phyloP scores from a whole-genome alignment of 2,113 vertebrate species.

The Megaleporinus macrocephalus region DNA sequence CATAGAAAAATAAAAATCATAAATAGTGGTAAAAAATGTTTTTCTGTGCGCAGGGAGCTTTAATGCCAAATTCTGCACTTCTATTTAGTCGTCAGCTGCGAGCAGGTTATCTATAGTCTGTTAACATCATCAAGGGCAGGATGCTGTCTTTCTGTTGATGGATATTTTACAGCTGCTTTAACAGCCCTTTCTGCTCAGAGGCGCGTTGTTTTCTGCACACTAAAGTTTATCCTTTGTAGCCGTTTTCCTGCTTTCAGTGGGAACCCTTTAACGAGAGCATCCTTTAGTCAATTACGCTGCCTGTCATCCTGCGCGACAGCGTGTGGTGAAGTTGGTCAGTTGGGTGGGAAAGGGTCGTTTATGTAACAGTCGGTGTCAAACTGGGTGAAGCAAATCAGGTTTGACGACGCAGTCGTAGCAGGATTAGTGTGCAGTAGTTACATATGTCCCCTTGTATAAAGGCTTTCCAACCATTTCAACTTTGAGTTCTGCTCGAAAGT shows the following conservation, averaged over 20 bases:
- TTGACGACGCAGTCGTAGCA: no score
- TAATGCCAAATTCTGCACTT: no score
- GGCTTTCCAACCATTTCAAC: no score
- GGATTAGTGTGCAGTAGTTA: no score
- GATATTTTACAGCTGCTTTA: slow-evolving; percentile 28
- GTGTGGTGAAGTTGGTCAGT: background rate
- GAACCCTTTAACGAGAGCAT: background rate
- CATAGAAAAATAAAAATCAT: no score
- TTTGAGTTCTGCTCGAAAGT: no score
- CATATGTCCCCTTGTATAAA: no score
- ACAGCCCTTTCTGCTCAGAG: background rate
- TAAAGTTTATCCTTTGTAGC: background rate
- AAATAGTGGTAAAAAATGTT: no score
- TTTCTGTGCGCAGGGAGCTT: no score
- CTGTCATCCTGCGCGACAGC: background rate
- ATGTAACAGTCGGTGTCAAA: no score
- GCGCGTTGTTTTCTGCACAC: background rate
- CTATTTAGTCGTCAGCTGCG: no score
- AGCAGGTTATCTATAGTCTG: slow-evolving; percentile 4
- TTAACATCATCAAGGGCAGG: slow-evolving; percentile 4
- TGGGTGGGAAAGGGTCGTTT: background rate
- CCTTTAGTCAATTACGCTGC: background rate
- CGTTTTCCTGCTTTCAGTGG: slow-evolving; percentile 11
- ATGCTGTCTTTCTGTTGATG: background rate
- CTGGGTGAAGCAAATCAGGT: no score